Evolutionary conservation across 2,113 vertebrate genomes (phyloP).

Genomic region (Coracopsis vasa): DNA sequence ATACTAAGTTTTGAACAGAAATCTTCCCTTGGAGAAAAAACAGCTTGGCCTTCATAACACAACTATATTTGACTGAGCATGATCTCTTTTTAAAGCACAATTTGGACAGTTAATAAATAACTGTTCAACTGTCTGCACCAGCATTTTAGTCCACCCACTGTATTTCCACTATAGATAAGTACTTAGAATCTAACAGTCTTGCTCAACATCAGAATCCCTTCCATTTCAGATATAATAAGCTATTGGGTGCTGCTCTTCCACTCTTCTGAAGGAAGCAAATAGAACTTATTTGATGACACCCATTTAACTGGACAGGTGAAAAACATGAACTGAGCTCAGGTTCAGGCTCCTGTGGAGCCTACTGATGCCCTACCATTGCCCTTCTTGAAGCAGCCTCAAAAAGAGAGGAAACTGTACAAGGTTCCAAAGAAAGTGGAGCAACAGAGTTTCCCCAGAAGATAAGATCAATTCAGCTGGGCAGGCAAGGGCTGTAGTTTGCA

Average conservation of each 20-base stretch:
- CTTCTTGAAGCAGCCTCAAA: background rate
- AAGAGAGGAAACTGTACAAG: background rate
- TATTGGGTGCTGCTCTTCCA: background rate
- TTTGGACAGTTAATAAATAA: background rate
- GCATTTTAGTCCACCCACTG: background rate
- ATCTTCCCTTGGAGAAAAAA: background rate
- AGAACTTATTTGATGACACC: background rate
- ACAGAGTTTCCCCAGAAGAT: background rate
- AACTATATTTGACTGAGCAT: background rate
- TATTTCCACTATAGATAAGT: background rate
- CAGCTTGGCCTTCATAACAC: background rate
- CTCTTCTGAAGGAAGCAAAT: background rate
- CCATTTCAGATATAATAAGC: background rate
- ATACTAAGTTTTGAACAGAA: background rate
- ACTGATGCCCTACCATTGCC: background rate
- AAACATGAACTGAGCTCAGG: background rate
- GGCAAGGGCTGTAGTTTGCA: background rate
- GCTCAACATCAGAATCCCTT: background rate
- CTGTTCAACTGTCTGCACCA: background rate
- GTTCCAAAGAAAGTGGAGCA: background rate
- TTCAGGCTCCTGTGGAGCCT: background rate
- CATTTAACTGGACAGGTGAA: background rate
- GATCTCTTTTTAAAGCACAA: background rate
- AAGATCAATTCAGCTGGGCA: background rate
- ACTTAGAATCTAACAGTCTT: background rate